A percentile compares a stretch with the other conserved stretches of the same genome.
phyloP scores from a whole-genome alignment of 2,888 invertebrate genomes.

The Aelia acuminata region DNA sequence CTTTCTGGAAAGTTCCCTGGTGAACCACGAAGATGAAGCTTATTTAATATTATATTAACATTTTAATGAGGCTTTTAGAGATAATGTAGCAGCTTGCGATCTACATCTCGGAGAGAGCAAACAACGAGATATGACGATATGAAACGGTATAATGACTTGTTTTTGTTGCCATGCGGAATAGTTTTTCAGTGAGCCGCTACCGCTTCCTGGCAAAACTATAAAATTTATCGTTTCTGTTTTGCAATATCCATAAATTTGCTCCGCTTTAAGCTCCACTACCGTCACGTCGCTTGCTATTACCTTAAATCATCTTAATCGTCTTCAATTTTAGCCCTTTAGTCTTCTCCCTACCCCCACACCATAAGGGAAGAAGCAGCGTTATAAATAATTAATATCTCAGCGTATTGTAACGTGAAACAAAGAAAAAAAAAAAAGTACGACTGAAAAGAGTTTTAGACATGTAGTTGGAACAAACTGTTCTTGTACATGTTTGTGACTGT shows the following conservation, averaged over 20 bases:
- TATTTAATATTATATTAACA: neutral
- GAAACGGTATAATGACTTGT: neutral
- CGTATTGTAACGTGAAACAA: neutral
- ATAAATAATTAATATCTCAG: neutral
- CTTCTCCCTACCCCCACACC: no score
- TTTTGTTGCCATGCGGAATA: neutral
- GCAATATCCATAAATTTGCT: neutral
- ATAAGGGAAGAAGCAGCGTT: neutral
- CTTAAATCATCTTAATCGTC: conserved; percentile 9
- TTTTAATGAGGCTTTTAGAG: neutral
- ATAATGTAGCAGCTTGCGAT: neutral
- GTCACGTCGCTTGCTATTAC: neutral
- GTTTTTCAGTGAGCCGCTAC: neutral
- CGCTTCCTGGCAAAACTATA: neutral
- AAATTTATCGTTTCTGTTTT: neutral
- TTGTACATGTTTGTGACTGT: neutral
- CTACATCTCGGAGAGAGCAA: neutral
- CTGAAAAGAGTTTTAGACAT: no score
- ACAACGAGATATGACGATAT: neutral
- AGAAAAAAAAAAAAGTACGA: neutral
- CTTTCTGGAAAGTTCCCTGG: no score
- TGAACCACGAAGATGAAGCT: neutral
- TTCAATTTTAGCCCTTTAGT: neutral
- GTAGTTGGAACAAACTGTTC: no score
- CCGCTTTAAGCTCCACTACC: neutral